Evolutionary conservation across 2,797 vertebrate species (phyloP).

Genomic region (Poeciliopsis presidionis): DNA sequence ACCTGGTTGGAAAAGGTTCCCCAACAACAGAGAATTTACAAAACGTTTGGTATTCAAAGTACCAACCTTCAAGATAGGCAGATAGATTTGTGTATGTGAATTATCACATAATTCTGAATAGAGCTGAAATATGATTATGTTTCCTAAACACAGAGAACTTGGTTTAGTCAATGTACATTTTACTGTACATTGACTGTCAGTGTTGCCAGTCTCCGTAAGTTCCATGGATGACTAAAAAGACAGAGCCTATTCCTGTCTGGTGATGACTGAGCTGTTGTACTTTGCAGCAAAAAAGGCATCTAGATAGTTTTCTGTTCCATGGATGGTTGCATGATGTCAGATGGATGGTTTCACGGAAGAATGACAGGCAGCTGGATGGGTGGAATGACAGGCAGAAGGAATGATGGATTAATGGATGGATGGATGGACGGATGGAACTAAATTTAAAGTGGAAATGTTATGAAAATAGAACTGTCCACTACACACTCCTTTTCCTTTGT

Average conservation of each 20-base stretch:
- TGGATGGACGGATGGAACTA: neutral
- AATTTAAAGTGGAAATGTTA: neutral
- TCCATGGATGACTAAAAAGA: neutral
- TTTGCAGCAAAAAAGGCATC: neutral
- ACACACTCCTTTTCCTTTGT: neutral
- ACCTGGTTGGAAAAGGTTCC: too few species aligned
- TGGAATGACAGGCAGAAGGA: neutral
- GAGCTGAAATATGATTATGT: neutral
- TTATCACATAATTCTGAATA: neutral
- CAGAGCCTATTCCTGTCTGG: neutral
- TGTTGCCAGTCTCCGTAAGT: neutral
- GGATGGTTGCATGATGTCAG: neutral
- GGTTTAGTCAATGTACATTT: neutral
- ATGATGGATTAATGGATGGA: neutral
- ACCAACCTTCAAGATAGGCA: neutral
- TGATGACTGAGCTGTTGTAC: neutral
- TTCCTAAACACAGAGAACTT: neutral
- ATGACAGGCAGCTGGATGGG: neutral
- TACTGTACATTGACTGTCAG: neutral
- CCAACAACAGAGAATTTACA: too few species aligned
- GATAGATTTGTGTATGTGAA: slow-evolving; percentile 23
- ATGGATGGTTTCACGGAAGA: neutral
- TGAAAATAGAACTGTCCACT: neutral
- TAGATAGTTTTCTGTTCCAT: neutral
- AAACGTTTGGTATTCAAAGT: too few species aligned